Conservation (phyloP, 1,140 invertebrate genomes). For the Ceratoteleas bidentatus region DNA sequence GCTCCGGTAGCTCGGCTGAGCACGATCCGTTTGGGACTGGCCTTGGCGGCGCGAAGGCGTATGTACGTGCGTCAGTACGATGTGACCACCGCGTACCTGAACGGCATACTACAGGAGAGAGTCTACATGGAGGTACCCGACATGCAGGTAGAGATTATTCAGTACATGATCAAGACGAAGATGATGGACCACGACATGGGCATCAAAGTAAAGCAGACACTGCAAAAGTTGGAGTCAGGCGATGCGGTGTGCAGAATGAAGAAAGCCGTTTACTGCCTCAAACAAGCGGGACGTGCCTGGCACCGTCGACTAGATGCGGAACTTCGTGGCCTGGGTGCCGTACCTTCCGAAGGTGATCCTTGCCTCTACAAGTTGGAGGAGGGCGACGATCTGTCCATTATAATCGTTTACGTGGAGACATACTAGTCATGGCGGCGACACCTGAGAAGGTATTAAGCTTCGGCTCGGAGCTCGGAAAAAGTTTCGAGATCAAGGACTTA, state of each 20-base stretch:
- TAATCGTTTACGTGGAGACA: not conserved
- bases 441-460: not conserved
- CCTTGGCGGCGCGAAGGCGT: not conserved
- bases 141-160: not conserved
- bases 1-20: too few relatives aligned
- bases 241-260: not conserved
- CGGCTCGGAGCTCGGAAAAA: not conserved
- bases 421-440: not conserved
- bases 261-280: not conserved
- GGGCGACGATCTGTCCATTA: not conserved
- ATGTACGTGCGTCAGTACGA: not conserved
- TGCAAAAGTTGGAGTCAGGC: not conserved
- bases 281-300: not conserved
- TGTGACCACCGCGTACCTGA: not conserved
- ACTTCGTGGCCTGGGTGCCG: not conserved
- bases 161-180: not conserved
- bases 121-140: not conserved
- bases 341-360: not conserved
- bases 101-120: not conserved
- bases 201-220: not conserved
- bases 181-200: not conserved
- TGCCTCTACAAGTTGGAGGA: not conserved
- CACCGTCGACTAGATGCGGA: not conserved
- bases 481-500: conserved; percentile 7
- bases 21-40: not conserved